Base-by-base conservation (phyloP, 2,797 vertebrate genomes). In the Enteromius thamalakanensis region DNA sequence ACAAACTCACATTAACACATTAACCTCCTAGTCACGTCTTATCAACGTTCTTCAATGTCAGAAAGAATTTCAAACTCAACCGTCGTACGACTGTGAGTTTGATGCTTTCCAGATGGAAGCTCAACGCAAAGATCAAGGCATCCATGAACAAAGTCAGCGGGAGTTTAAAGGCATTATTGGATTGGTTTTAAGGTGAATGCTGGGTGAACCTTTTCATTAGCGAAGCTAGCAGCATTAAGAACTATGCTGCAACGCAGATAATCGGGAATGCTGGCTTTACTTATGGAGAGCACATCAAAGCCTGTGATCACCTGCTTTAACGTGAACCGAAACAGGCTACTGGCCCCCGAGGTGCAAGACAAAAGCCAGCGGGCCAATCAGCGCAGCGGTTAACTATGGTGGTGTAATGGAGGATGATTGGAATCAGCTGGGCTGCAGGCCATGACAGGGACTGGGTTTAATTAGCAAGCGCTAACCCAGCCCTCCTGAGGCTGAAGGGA, bases 401-500 rank as follows among this genome's bases (percentile, higher is more conserved):
- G 49, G 29, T 21, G 53, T 79, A 69, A 86, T 71, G 6, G 14
- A 83, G n/a, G 45, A 74, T 83, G 84, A 87, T 76, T 87, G 53
- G 79, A 80, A 81, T 83, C 82, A 84, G 69, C 69, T 79, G 81
- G 72, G 80, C 77, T 45, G n/a, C 14, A 55, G 69, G 49, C 82
- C 79, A 80, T 79, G 85, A 71, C 71, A 67, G 60, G 29, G 82
- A 86, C 86, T 85, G 87, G 84, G 83, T 85, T 85, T 87, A 86
- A 90, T 89, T 89, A 89, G 79, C 26, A 76, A 51, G 55, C 21
- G 21, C 76, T 87, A 83, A 85, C 26, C 45, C 80, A 40, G 34
- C 75, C 81, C 81, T 85, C 85, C 79, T 67, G 47, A 71, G 78
- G 45, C 71, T 71, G 58, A 58, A 45, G 53, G 74, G 65, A 40